phyloP scores from a whole-genome alignment of 2,888 invertebrate species.

The Conchocele bisecta region DNA sequence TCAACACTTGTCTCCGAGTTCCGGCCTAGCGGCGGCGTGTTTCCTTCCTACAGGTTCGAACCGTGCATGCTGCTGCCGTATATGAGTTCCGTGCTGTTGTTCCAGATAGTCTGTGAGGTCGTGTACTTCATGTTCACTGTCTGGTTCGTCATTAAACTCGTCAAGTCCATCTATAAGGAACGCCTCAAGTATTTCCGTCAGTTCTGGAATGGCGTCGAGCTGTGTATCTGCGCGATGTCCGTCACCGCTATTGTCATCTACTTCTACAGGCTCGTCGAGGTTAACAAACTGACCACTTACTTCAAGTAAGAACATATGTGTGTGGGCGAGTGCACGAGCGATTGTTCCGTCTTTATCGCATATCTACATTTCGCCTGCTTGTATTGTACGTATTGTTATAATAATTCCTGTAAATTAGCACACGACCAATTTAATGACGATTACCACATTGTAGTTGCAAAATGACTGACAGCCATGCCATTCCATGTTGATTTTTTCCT shows the following conservation, averaged over 20 bases:
- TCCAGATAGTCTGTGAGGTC: constrained; percentile 78
- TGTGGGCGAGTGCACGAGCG: too few relatives aligned
- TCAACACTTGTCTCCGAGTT: constrained; percentile 80
- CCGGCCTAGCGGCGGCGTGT: constrained; percentile 77
- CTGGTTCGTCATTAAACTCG: constrained; percentile 81
- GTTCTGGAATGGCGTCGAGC: constrained; percentile 79
- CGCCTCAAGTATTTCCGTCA: constrained; percentile 77
- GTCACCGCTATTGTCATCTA: constrained; percentile 79
- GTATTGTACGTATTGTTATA: too few relatives aligned
- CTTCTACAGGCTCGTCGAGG: constrained; percentile 77
- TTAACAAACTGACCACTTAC: constrained; percentile 79
- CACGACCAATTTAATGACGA: too few relatives aligned
- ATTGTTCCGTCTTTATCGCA: too few relatives aligned
- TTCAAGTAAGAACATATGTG: too few relatives aligned
- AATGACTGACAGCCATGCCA: too few relatives aligned
- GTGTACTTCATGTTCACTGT: constrained; percentile 76
- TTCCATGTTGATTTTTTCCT: too few relatives aligned
- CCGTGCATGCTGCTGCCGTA: constrained; percentile 80
- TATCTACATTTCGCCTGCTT: too few relatives aligned
- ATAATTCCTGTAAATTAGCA: too few relatives aligned
- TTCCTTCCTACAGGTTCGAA: constrained; percentile 79
- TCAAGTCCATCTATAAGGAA: constrained; percentile 74
- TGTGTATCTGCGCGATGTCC: constrained; percentile 78
- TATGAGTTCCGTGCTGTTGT: constrained; percentile 73
- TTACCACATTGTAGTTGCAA: too few relatives aligned